Base-by-base conservation (phyloP, 2,113 vertebrate genomes). In the Nothobranchius kuhntae region DNA sequence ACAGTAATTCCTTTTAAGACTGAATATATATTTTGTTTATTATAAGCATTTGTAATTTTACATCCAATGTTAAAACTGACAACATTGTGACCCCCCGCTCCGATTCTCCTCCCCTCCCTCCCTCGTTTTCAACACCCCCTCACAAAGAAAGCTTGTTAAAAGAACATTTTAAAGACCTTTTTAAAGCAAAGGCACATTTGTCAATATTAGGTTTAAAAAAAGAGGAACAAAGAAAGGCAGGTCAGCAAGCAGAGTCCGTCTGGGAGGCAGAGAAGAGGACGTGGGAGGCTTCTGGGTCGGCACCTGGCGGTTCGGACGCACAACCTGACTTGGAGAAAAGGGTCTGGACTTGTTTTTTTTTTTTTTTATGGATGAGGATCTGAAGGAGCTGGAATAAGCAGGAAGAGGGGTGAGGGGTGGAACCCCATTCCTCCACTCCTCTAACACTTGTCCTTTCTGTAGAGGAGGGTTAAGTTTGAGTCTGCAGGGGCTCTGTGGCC, bases 21-120 rank as follows among this genome's bases (percentile, higher is more conserved):
- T 91, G 89, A 91, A 92, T 92, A 92, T 91, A 92, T 89, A 89
- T 89, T 90, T 91, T 90, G 91, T 90, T 91, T 92, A 90, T 91
- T 91, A 91, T 92, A 92, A 90, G 91, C 80, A 89, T 92, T 91
- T 92, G 85, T 90, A 91, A 92, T 89, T 90, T 89, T 91, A 92
- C 91, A 92, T 85, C 89, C 87, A 84, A 90, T 90, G 84, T 91
- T 90, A 89, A 91, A 90, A 91, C 87, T 69, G 57, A 91, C 86
- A 88, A 88, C 85, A 86, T 75, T 82, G 86, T 82, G 85, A 87
- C 84, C 73, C 83, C 77, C 81, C 68, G 84, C 81, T 86, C 69
- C n/a, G 11, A 72, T 65, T 68, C 62, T 67, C 67, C 0, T 26
- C 60, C 42, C 9, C 21, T 21, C 75, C 67, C 57, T 62, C 70